Base-by-base conservation (phyloP, 2,888 invertebrate species). In the Hermodice carunculata region DNA sequence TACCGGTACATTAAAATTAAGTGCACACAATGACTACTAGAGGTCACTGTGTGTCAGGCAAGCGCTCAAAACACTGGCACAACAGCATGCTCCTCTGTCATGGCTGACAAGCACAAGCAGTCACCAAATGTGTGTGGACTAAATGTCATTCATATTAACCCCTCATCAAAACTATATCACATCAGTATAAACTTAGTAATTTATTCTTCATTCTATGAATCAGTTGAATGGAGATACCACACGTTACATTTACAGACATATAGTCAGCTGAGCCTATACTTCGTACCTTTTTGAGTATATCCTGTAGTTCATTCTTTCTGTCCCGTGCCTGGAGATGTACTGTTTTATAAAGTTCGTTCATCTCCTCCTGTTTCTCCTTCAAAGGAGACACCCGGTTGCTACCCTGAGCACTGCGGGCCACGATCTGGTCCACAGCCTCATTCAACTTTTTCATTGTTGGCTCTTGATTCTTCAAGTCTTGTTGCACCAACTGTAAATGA, bases 281-380 rank as follows among this genome's bases (percentile, higher is more conserved):
- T 6, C 49, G 8, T 37, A 83, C 84, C 78, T 84, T 80, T 77
- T 83, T 79, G 28, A 85, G 74, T 48, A 79, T 78, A 58, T 82
- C 81, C 54, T 84, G 84, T 14, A 85, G 71, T 61, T 83, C 79
- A 51, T 84, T 82, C 57, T 83, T 82, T 56, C 82, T 82, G 67
- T 85, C 84, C 43, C 78, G 75, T 24, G 77, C 57, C 29, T n/a
- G 32, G 44, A 61, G 26, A 43, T 51, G 79, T 2, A 81, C 78
- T 8, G 75, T 61, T 34, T 79, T 63, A 58, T 80, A 74, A 58
- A 78, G 70, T 54, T 80, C 79, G 59, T 81, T 82, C 84, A 86
- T 85, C 53, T 77, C 78, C 17, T 77, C 77, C 29, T 78, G 76
- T 61, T 81, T 82, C 34, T 76, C 76, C 26, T 74, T 69, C 19